phyloP scores from a whole-genome alignment of 2,113 vertebrate genomes.

The Indicator maculatus region DNA sequence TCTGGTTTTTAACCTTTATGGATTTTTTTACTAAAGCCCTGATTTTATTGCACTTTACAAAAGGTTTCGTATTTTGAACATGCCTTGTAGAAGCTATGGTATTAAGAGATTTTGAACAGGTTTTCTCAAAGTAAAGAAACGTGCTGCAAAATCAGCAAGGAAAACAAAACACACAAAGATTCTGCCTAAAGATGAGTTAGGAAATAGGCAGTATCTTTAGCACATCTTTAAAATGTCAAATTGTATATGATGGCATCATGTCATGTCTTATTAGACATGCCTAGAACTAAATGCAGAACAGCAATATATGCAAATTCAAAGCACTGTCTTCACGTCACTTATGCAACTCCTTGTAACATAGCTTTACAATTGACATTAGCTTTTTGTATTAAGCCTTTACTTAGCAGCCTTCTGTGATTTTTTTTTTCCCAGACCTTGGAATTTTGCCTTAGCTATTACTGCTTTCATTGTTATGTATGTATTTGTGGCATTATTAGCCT shows the following conservation, averaged over 20 bases:
- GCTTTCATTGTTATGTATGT: neutral
- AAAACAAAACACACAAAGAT: neutral
- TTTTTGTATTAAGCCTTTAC: neutral
- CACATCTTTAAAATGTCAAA: neutral
- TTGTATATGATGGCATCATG: neutral
- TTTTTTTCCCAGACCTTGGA: neutral
- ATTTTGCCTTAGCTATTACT: neutral
- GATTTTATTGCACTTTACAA: conserved; percentile 40
- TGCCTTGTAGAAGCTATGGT: neutral
- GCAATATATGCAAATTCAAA: neutral
- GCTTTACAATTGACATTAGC: neutral
- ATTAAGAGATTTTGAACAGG: neutral
- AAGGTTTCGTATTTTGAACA: neutral
- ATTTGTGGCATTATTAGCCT: neutral
- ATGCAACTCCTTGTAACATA: neutral
- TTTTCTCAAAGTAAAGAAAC: neutral
- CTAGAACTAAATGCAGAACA: conserved; percentile 5
- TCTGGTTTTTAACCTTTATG: conserved; percentile 13
- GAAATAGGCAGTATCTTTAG: neutral
- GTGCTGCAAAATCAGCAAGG: neutral
- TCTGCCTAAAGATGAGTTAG: neutral
- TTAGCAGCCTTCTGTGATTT: neutral
- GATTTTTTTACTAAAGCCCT: neutral
- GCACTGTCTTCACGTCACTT: neutral
- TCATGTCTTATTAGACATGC: neutral